Evolutionary conservation across 2,888 invertebrate species (phyloP), one percentile per base, ranked within the genome.

Genomic region (Liposcelis brunnea): DNA sequence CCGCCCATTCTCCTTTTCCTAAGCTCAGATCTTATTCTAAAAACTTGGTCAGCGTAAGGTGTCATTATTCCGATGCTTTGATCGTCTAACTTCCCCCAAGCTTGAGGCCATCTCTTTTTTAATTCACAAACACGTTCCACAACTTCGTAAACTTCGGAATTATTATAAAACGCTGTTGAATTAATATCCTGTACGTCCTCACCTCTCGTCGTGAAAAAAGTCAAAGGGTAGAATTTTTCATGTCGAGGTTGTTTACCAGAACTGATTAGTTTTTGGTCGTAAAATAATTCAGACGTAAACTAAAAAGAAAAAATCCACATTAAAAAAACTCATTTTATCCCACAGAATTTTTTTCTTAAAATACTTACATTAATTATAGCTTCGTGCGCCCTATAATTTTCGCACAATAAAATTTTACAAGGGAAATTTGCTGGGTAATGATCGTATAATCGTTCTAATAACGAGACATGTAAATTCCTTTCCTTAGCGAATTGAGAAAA

Each of bases 51-150:
- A 1, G 80, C 73, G 60, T 86, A 87, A 1, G 84, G 84, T 0
- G 83, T 79, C 61, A 87, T 75, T n/a, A 87, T 80, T 1, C 86
- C 85, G 49, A 87, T 82, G 48, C 80, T 77, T 49, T 75, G 76
- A 53, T 83, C 83, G 52, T 75, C 73, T 43, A 77, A 71, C 50
- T 77, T 74, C 42, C 85, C 86, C 77, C 80, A 80, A 2, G 74
- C 68, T 2, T 67, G 61, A 0, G 85, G 85, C 86, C 86, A 86
- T 36, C 70, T 71, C 44, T 73, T 72, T 48, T 76, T 72, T 49
- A 86, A 61, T 54, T 82, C 79, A 5, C 70, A 68, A 1, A 85
- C 81, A 14, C 81, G 66, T 53, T 82, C 81, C 1, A 80, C 80
- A 1, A 86, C 72, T 60, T 85, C 84, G 57, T 77, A 79, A 1